Base-by-base conservation (phyloP, 2,888 invertebrate genomes). In the Euzophera pinguis region DNA sequence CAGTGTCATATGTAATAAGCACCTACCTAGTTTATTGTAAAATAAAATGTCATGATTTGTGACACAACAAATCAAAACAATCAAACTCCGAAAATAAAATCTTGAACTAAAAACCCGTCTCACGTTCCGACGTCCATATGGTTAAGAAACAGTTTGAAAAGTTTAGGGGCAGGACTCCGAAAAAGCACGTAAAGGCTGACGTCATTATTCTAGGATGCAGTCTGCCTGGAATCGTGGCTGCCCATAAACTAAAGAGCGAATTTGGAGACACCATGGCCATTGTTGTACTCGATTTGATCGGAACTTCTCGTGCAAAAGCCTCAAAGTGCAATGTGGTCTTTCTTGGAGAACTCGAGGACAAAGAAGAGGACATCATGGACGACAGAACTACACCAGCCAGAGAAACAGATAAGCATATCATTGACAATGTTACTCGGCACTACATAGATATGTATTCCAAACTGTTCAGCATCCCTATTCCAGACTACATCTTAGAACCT, bases 171-270 rank as follows among this genome's bases (percentile, higher is more conserved):
- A 38, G 14, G 22, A 7, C 35, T 27, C 13, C 13, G 5, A 43
- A 67, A 51, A 67, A 64, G 9, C 67, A 71, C 50, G 68, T 88
- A 12, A 75, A 73, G 57, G 88, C 84, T 7, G 90, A 90, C 54
- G 78, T 90, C 5, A 88, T 90, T 29, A 77, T 90, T 37, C 60
- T 90, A 58, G 90, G 90, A 71, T 84, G 86, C 61, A 86, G 76
- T 45, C 73, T 90, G 1, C 84, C 89, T 4, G 90, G 89, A 1
- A 82, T 88, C 22, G 84, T 90, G 7, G 75, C 83, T 0, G 90
- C 90, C 0, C 82, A 90, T 69, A 85, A 89, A 56, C 67, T 90
- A 10, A 84, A 79, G 69, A 79, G 73, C 54, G 81, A 70, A 50
- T 88, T 90, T 53, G 90, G 90, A 1, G 63, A 82, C 57, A 69